Evolutionary conservation across 2,113 vertebrate species (phyloP).

Genomic region (Cyanoderma ruficeps): DNA sequence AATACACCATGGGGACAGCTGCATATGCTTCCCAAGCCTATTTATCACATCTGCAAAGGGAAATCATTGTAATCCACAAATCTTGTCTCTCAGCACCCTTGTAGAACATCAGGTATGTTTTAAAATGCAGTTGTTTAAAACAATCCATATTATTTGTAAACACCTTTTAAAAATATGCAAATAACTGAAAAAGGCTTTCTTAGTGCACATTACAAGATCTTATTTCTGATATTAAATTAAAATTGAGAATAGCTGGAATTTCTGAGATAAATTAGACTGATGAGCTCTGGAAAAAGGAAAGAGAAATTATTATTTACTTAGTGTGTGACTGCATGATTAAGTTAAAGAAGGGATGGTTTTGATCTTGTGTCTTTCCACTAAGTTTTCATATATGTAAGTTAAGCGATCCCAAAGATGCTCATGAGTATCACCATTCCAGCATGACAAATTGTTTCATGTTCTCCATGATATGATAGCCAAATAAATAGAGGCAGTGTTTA

Average conservation of each 20-base stretch:
- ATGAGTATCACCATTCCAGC: background rate
- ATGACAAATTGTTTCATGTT: slow-evolving; percentile 2
- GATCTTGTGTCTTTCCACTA: background rate
- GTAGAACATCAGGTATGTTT: background rate
- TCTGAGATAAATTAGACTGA: background rate
- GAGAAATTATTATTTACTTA: background rate
- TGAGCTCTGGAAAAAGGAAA: background rate
- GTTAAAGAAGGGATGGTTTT: background rate
- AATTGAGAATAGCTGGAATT: background rate
- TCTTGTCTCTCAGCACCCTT: background rate
- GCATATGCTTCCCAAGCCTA: background rate
- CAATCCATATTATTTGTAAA: background rate
- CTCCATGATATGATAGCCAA: background rate
- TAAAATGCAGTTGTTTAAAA: background rate
- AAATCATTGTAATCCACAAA: background rate
- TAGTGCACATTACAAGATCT: background rate
- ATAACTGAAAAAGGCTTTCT: background rate
- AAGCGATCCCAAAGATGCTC: background rate
- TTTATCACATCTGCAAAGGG: background rate
- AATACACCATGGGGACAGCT: accelerated
- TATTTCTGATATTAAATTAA: background rate
- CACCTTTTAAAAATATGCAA: background rate
- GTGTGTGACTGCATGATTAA: background rate
- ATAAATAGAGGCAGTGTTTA: slow-evolving; percentile 38
- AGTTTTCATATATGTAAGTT: background rate